Evolutionary conservation across 64 coral and sea anemone genomes (phyloP).

Genomic region (Acropora tenuis): DNA sequence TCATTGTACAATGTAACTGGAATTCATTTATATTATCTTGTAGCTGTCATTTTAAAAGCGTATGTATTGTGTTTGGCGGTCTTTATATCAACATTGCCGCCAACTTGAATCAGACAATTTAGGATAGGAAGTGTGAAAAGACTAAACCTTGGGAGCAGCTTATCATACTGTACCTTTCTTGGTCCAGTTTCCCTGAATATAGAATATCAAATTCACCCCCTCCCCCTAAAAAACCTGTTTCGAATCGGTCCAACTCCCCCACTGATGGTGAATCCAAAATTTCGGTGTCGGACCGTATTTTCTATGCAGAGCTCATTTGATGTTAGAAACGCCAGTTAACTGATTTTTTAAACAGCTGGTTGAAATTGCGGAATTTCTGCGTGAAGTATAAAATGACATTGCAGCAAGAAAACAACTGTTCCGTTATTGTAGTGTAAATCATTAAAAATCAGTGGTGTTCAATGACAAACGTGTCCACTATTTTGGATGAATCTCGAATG

Average conservation of each 20-base stretch:
- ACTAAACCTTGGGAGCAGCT: too few species aligned
- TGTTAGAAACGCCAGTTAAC: background rate
- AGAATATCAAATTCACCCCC: too few species aligned
- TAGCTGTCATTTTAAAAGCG: background rate
- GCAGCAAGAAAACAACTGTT: background rate
- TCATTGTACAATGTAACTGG: slow-evolving; percentile 7
- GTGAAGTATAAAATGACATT: background rate
- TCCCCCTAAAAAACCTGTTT: too few species aligned
- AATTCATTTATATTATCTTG: slow-evolving; percentile 15
- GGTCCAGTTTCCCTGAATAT: too few species aligned
- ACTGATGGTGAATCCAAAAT: too few species aligned
- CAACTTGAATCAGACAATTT: too few species aligned
- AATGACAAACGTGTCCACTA: background rate
- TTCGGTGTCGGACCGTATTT: background rate
- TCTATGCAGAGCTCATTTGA: background rate
- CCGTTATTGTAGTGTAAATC: background rate
- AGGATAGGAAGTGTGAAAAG: too few species aligned
- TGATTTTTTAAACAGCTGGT: slow-evolving; percentile 17
- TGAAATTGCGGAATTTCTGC: slow-evolving; percentile 21
- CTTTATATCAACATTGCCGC: too few species aligned
- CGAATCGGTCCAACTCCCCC: too few species aligned
- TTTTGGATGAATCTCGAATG: background rate
- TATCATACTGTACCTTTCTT: too few species aligned
- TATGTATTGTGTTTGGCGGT: too few species aligned
- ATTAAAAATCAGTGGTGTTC: slow-evolving; percentile 36